Evolutionary conservation across 2,797 vertebrate genomes (phyloP), one percentile per base, ranked within the genome.

Genomic region (Sebastes reedi): DNA sequence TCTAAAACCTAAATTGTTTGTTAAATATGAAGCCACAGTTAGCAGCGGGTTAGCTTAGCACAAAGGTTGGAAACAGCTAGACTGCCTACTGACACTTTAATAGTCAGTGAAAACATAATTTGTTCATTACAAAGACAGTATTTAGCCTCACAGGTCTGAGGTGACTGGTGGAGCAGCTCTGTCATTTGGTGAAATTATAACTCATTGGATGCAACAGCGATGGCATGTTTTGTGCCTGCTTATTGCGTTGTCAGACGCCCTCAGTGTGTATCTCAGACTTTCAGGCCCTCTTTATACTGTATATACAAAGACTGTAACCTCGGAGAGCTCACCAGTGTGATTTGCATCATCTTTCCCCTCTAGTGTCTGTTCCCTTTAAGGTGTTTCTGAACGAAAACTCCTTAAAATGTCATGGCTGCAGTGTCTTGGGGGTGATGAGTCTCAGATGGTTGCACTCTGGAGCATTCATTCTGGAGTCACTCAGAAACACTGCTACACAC

Each of bases 311-410:
- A 75, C 30, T 86, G 55, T 75, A 79, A 77, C 87, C 72, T 67
- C 39, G 11, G 72, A 83, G 64, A 67, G 74, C 55, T 70, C 75
- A 75, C 36, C 46, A 34, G 1, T 72, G 62, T 62, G 74, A 81
- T 90, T 87, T 75, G 78, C 72, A 67, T 82, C 77, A 79, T 84
- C 25, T 69, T 80, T 77, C 61, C 52, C 72, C 62, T 74, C 39
- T 32, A 29, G 81, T 83, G 62, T 50, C 52, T 77, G 18, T 69
- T 84, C 59, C 42, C 81, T 86, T 77, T 7, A 82, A 77, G 81
- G 56, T 79, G 56, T 88, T 75, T 80, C 86, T 74, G 77, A 90
- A 91, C 87, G 77, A 81, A 88, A 89, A 81, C 65, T 86, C 69
- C 75, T 80, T 81, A 75, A 86, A 87, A 87, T 83, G 83, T 84